Base-by-base conservation (phyloP, 2,888 invertebrate genomes). In the Cephus nigrinus region DNA sequence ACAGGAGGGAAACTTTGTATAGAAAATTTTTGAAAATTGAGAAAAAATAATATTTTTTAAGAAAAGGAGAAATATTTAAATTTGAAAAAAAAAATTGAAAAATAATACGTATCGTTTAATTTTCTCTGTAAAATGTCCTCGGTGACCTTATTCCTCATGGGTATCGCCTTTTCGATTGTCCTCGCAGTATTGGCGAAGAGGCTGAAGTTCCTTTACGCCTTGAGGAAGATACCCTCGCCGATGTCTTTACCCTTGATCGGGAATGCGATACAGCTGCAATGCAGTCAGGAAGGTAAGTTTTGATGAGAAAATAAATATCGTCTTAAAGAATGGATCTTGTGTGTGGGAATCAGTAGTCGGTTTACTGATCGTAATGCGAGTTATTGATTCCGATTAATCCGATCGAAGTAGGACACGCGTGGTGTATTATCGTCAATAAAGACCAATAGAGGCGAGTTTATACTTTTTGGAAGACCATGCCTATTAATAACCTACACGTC, bases 201-300 rank as follows among this genome's bases (percentile, higher is more conserved):
- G 35, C 82, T 77, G 12, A 87, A 81, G 73, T 89, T 90, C 76
- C 69, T 90, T 3, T 85, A 88, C 78, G 84, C 85, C 0, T 78
- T 90, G 35, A 82, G 88, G 31, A 87, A 86, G 12, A 85, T 92
- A 31, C 90, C 92, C 1, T 86, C 86, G 31, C 92, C 91, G 3
- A 79, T 73, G 2, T 88, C 90, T 0, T 75, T 90, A 72, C 92
- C 92, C 1, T 40, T 92, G n/a, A 83, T 92, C 30, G 92, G 92
- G 3, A 92, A 92, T 78, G 90, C 90, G 3, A 83, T 86, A 68
- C 89, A 90, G 77, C 86, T 92, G n/a, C 88, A 87, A 73, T 89
- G 90, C 79, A 86, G 84, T n/a, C 89, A 88, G 76, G 89, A 90
- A 85, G 90, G 92, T 92, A 83, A 82, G 87, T 82, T 71, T 23